Percentiles rank a stretch among this genome's conserved stretches.
phyloP scores from a whole-genome alignment of 2,113 vertebrate genomes.

The Maylandia zebra region DNA sequence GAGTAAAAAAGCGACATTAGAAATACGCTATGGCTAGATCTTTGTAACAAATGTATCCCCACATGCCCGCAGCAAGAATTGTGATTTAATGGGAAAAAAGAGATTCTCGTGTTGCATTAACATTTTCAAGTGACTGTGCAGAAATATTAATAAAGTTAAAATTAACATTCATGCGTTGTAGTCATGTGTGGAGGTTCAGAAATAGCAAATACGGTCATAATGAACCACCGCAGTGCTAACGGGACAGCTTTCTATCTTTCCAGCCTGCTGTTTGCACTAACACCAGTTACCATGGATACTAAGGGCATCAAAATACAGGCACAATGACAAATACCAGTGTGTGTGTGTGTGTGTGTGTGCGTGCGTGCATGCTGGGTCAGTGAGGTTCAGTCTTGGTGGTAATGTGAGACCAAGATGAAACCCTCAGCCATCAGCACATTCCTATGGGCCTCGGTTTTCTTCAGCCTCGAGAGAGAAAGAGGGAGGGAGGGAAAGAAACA shows the following conservation, averaged over 20 bases:
- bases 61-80: background rate
- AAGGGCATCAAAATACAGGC: constrained; percentile 57
- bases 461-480: constrained; percentile 12
- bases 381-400: constrained; percentile 64
- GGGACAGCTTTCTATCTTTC: constrained; percentile 55
- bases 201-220: background rate
- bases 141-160: background rate
- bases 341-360: background rate
- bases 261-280: constrained; percentile 38
- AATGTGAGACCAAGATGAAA: constrained; percentile 64
- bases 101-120: background rate
- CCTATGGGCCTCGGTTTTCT: constrained; percentile 56
- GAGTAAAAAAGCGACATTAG: background rate
- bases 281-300: constrained; percentile 46
- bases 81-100: background rate
- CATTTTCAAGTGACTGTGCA: background rate
- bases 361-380: constrained; percentile 44
- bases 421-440: constrained; percentile 71
- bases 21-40: background rate
- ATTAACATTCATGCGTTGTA: background rate
- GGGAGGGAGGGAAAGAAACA: background rate
- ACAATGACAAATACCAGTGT: constrained; percentile 47
- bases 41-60: background rate
- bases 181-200: background rate
- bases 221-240: constrained; percentile 15